These are phyloP conservation scores for Buathra laborator DNA, from an alignment of 2,888 invertebrate genomes.

Conservation along the genomic window DNA sequence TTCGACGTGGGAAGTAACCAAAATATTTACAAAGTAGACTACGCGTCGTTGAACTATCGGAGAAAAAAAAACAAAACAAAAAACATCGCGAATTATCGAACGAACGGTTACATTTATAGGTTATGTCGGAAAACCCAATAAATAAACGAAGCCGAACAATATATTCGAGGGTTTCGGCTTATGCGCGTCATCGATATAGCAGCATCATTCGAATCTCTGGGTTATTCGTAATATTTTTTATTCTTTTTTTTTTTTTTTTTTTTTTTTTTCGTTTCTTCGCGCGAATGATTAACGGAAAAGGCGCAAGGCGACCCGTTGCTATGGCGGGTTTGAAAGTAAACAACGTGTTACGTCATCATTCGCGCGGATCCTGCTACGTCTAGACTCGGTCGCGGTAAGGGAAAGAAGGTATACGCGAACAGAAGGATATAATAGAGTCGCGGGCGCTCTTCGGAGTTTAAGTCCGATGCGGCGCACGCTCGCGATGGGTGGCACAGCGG, in stretches of 20 bases:
- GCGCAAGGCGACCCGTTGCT: constrained; percentile 82
- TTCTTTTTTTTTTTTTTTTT: constrained; percentile 60
- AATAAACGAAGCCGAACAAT: background rate
- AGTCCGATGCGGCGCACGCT: constrained; percentile 39
- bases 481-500: constrained; percentile 14
- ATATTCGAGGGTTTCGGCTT: background rate
- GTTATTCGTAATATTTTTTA: constrained; percentile 5
- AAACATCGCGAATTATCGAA: constrained; percentile 6
- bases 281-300: constrained; percentile 66
- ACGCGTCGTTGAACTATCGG: constrained; percentile 8
- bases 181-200: background rate
- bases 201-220: background rate
- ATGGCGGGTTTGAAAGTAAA: constrained; percentile 82
- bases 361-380: constrained; percentile 52
- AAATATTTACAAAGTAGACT: constrained; percentile 2
- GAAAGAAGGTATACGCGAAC: constrained; percentile 27
- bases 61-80: background rate
- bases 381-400: constrained; percentile 46
- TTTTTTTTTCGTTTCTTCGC: constrained; percentile 47
- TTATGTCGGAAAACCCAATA: background rate
- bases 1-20: constrained; percentile 29
- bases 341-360: constrained; percentile 81
- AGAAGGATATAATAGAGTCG: constrained; percentile 17
- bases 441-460: constrained; percentile 11
- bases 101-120: background rate